phyloP scores from a whole-genome alignment of 2,888 invertebrate genomes.

The Clusia tigrina region DNA sequence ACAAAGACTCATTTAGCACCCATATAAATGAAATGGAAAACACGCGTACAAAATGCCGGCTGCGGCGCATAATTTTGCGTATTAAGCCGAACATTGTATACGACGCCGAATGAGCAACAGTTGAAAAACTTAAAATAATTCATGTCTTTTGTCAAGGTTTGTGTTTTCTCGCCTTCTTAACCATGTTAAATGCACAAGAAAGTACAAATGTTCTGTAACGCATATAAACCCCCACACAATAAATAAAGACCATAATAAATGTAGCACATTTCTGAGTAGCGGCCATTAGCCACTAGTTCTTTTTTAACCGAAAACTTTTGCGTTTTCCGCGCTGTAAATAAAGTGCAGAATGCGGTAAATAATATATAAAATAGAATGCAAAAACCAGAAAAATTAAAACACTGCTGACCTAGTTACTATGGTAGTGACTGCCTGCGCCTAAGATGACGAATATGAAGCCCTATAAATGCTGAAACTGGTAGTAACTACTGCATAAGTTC shows the following conservation, averaged over 20 bases:
- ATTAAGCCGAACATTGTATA: conserved; percentile 22
- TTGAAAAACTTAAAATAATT: conserved; percentile 33
- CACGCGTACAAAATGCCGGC: conserved; percentile 17
- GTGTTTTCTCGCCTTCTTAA: conserved; percentile 16
- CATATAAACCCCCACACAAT: conserved; percentile 13
- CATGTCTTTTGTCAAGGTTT: conserved; percentile 40
- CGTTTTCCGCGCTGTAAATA: neutral
- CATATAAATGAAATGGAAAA: conserved; percentile 22
- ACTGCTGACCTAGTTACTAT: conserved; percentile 56
- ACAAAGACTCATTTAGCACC: conserved; percentile 54
- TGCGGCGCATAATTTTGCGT: conserved; percentile 39
- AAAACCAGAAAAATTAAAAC: conserved; percentile 31
- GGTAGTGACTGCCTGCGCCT: conserved; percentile 29
- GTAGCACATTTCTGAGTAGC: neutral
- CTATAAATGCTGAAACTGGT: conserved; percentile 35
- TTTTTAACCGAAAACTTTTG: neutral
- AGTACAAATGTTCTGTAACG: conserved; percentile 21
- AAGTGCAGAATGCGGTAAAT: conserved; percentile 21
- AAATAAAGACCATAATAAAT: neutral
- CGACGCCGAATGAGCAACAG: conserved; percentile 1
- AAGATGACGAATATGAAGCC: conserved; percentile 40
- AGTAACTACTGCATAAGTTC: conserved; percentile 38
- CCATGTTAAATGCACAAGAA: conserved; percentile 12
- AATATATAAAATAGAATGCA: conserved; percentile 10
- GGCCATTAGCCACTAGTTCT: conserved; percentile 31